Evolutionary conservation across 92 coral and sea anemone genomes (phyloP).

Genomic region (Porites cylindrica): DNA sequence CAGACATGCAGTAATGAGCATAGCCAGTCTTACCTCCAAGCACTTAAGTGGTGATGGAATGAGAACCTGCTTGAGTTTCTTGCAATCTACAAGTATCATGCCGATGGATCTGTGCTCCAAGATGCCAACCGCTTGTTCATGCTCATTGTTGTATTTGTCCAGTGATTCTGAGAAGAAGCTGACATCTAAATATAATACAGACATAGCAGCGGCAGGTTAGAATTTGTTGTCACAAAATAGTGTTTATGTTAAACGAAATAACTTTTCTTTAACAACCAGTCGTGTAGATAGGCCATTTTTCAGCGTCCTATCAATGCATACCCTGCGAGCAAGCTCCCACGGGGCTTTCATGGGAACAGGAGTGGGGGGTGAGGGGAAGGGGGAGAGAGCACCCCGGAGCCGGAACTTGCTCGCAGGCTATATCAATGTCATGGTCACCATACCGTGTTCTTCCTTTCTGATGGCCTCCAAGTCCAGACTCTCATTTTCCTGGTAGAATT

Average conservation of each 20-base stretch:
- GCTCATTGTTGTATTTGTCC: conserved; percentile 94
- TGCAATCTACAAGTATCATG: conserved; percentile 92
- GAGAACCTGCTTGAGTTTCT: conserved; percentile 90
- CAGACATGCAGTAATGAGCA: no score
- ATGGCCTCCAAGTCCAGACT: conserved; percentile 91
- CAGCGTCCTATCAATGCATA: no score
- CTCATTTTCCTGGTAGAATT: conserved; percentile 97
- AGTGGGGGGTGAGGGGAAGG: no score
- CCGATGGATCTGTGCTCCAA: conserved; percentile 93
- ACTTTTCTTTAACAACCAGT: no score
- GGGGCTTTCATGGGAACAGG: no score
- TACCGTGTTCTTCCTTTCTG: conserved; percentile 91
- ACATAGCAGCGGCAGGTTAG: not conserved
- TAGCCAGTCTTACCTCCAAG: conserved; percentile 73
- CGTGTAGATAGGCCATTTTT: no score
- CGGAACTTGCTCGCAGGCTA: not conserved
- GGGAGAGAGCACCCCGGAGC: not conserved
- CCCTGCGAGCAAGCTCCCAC: no score
- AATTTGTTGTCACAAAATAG: not conserved
- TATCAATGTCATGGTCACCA: not conserved
- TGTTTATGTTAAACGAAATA: no score
- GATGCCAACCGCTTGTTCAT: conserved; percentile 87
- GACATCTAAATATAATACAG: conserved; percentile 62
- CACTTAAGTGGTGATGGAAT: conserved; percentile 98
- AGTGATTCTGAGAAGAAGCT: conserved; percentile 91